Conservation (phyloP, 1,140 invertebrate species). For the Heliconius congener region DNA sequence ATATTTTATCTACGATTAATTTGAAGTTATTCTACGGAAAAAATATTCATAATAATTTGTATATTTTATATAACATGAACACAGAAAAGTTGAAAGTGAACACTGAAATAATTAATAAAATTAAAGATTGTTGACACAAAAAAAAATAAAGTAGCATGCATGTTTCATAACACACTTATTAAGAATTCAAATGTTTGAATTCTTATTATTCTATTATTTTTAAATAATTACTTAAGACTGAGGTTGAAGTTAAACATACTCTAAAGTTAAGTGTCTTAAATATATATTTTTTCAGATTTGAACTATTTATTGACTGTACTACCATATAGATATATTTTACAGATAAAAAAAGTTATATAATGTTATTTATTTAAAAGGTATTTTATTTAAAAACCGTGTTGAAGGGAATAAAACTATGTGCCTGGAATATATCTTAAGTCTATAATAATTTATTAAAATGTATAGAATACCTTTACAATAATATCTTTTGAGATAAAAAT, state of each 20-base stretch:
- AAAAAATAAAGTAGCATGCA: background rate
- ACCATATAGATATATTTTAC: background rate
- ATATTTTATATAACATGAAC: no score
- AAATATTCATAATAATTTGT: background rate
- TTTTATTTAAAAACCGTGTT: conserved; percentile 10
- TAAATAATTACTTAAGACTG: background rate
- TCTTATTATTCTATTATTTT: background rate
- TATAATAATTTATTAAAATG: conserved; percentile 1
- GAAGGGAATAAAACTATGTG: background rate
- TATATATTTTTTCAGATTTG: background rate
- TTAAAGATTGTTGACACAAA: background rate
- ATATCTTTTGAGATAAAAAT: background rate
- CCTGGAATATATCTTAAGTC: background rate
- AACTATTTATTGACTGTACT: conserved; percentile 10
- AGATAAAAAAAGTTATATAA: background rate
- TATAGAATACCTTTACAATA: conserved; percentile 6
- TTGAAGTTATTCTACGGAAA: background rate
- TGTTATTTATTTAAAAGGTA: background rate
- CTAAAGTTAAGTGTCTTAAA: background rate
- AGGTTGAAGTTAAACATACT: background rate
- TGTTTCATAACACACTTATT: background rate
- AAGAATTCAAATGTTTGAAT: no score
- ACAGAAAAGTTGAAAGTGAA: no score
- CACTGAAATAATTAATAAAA: background rate
- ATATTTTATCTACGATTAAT: background rate